Evolutionary conservation across 2,113 vertebrate genomes (phyloP), one percentile per base, ranked within the genome.

Genomic region (Toxostoma redivivum): DNA sequence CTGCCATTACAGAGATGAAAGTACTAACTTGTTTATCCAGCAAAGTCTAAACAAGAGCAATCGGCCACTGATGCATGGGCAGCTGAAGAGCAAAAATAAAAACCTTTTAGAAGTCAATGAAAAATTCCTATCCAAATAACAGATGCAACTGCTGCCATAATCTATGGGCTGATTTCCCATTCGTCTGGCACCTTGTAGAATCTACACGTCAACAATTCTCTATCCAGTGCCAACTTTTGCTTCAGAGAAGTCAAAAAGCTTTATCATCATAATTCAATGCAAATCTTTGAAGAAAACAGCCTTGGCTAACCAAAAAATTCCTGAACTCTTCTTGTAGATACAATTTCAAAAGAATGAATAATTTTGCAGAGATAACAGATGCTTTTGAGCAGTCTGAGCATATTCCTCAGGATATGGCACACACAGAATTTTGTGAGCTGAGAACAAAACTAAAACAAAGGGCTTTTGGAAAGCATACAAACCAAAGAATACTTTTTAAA

Each of bases 271-370:
- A 77, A 61, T 92, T 67, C 62, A 92, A 47, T 58, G 35, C 33
- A 91, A 82, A 91, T 42, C 42, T 85, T 69, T 62, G 66, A 82
- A 82, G 77, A 65, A 91, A 87, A 69, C 14, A 37, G 19, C n/a
- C 56, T 62, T 60, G 60, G 13, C n/a, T 84, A 80, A 71, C 12
- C 15, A 77, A 77, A 85, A 90, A 84, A 71, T 18, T 72, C 42
- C 38, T 90, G 47, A 67, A 64, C 37, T 72, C 89, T 88, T 82
- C 47, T 50, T 64, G 35, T 48, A 94, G 78, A 37, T 71, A 73
- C 23, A 54, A 30, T 84, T 95, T 91, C 20, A 80, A 94, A 95
- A 84, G 66, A 88, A 87, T 73, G 5, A 82, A 65, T 89, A 72
- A 37, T 51, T 79, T 69, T 93, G 16, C 47, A 66, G 50, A 70